Evolutionary conservation across 1,140 invertebrate species (phyloP), one percentile per base, ranked within the genome.

Genomic region (Amyelois transitella): DNA sequence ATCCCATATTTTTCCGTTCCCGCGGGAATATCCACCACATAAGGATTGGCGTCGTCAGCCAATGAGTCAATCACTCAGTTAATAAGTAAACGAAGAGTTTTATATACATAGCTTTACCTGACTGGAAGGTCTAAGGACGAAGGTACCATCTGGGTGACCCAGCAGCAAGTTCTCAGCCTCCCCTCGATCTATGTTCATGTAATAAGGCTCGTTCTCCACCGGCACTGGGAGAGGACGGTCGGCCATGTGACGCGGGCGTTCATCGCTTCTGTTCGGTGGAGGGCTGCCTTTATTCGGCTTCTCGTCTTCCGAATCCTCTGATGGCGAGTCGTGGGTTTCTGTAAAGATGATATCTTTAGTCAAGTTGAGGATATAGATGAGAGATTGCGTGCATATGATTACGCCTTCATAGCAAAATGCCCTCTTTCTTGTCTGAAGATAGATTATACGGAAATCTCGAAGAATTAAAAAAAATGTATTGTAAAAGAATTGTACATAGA

Each of bases 201-300:
- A 89, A 58, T 80, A 88, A 28, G 82, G 72, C 58, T 89, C 86
- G 58, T 81, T 88, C 58, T 88, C 88, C 12, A 89, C 82, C 0
- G 88, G 88, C 54, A 89, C 81, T 4, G 86, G 88, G 22, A 89
- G 73, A 2, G 88, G 88, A 48, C 86, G 66, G 20, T 81, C 81
- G 0, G 79, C 76, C 84, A 87, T 88, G 60, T 77, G 84, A 54
- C 59, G 64, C 18, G 62, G 59, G 12, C 45, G 45, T 0, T 48
- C 45, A 4, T 71, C 66, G 19, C 59, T 60, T 38, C 66, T 38
- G 21, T n/a, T 51, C 51, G 75, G 67, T 25, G 58, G 52, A 14
- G 52, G 53, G 0, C 52, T 53, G 1, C 17, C 25, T 21, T 60
- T 55, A 4, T 52, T 19, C 47, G 21, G 7, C 3, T 20, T 18